Evolutionary conservation across 2,888 invertebrate species (phyloP).

Genomic region (Ochropleura leucogaster): DNA sequence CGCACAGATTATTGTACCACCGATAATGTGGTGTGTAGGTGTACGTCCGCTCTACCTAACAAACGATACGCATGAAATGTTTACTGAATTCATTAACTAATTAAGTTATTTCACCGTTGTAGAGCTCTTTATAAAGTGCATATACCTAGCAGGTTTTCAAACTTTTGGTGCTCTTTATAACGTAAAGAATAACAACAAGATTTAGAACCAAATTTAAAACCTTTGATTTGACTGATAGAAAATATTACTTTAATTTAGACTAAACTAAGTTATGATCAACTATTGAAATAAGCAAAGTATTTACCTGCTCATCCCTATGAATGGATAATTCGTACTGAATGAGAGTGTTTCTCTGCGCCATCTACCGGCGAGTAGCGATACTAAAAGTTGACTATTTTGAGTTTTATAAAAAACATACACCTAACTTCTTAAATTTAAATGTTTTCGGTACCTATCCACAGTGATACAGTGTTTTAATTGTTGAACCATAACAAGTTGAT

Average conservation of each 20-base stretch:
- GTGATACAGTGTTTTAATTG: not conserved
- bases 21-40: constrained; percentile 80
- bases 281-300: constrained; percentile 1
- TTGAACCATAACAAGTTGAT: not conserved
- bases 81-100: constrained; percentile 40
- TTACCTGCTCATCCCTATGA: constrained; percentile 40
- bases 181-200: not conserved
- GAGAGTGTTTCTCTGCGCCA: constrained; percentile 55
- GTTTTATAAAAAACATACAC: not conserved
- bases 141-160: not conserved
- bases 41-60: constrained; percentile 82
- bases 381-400: not conserved
- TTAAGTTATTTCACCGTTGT: constrained; percentile 1
- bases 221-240: not conserved
- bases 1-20: constrained; percentile 75
- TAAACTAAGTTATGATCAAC: not conserved
- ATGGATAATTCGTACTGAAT: constrained; percentile 36
- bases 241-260: not conserved
- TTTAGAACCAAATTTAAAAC: not conserved
- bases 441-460: not conserved
- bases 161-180: not conserved
- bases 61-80: constrained; percentile 53
- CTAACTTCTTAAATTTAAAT: not conserved
- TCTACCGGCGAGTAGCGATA: constrained; percentile 61
- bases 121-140: not conserved